Percentiles rank a stretch among this genome's conserved stretches.
phyloP scores from a whole-genome alignment of 2,113 vertebrate species.

The Aptenodytes patagonicus region DNA sequence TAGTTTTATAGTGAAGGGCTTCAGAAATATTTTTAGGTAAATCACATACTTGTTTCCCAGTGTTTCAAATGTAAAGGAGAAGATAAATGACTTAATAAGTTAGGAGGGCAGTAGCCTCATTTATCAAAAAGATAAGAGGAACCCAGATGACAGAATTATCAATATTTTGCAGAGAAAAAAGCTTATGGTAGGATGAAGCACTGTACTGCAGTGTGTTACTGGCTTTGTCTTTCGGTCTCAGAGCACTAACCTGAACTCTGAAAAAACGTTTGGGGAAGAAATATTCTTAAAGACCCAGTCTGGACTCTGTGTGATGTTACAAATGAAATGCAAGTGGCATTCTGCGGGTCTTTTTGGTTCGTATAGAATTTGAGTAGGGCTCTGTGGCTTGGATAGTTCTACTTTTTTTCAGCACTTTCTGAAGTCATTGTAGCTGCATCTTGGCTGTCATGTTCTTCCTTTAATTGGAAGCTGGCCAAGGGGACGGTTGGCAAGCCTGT shows the following conservation, averaged over 20 bases:
- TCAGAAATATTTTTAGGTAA: not conserved
- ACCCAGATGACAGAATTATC: constrained; percentile 4
- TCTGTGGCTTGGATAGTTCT: not conserved
- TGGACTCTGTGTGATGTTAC: not conserved
- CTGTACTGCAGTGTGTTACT: not conserved
- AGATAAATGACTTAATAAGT: not conserved
- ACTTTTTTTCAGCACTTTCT: not conserved
- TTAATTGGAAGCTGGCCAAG: constrained; percentile 31
- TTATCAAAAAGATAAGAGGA: constrained; percentile 36
- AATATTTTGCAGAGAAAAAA: not conserved
- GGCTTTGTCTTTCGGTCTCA: not conserved
- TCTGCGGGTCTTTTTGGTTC: not conserved
- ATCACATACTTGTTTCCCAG: not conserved
- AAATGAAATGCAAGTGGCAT: not conserved
- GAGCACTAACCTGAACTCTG: not conserved
- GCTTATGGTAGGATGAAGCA: not conserved
- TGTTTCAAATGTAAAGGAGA: not conserved
- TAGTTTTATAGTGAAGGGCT: not conserved
- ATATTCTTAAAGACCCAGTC: not conserved
- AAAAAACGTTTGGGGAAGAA: not conserved
- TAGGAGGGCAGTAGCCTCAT: not conserved
- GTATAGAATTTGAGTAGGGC: not conserved
- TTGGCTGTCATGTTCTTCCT: constrained; percentile 29
- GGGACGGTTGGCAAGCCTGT: not conserved
- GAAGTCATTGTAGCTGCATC: not conserved